A percentile compares a stretch with the other conserved stretches of the same genome.
Evolutionary conservation across 2,113 vertebrate species (phyloP).

Genomic region (Glaucomys volans): DNA sequence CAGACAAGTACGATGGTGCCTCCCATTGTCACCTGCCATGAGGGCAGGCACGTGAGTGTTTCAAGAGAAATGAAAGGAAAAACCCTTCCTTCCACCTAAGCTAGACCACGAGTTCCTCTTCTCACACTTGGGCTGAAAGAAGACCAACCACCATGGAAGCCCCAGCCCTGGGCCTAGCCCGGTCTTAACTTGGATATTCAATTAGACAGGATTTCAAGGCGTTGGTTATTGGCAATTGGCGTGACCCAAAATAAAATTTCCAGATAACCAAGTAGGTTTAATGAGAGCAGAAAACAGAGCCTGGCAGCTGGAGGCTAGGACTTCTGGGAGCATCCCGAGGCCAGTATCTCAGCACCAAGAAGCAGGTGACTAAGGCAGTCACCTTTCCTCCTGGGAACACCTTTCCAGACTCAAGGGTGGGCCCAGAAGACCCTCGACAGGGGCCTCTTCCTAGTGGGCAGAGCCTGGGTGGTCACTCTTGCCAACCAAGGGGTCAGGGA

Average conservation of each 20-base stretch:
- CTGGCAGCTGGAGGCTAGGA: background rate
- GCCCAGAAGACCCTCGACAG: background rate
- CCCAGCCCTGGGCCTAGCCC: background rate
- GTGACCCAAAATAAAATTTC: background rate
- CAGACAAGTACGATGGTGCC: background rate
- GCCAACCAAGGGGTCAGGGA: background rate
- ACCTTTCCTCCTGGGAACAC: background rate
- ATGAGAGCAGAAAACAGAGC: background rate
- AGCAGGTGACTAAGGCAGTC: no score
- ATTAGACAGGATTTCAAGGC: background rate
- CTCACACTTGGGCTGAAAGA: background rate
- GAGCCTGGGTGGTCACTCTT: background rate
- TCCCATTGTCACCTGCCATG: no score
- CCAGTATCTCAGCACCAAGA: background rate
- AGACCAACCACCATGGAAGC: fast-evolving
- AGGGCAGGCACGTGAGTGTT: background rate
- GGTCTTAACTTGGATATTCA: background rate
- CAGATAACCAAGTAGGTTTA: background rate
- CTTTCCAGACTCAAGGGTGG: background rate
- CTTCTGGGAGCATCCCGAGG: background rate
- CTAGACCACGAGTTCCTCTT: background rate
- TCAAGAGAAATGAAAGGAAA: background rate
- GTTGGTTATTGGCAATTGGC: background rate
- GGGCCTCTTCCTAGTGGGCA: background rate
- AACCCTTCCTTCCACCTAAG: background rate